These are phyloP conservation scores for Pteromalus puparum DNA, from an alignment of 1,140 invertebrate species.

Conservation along the genomic window DNA sequence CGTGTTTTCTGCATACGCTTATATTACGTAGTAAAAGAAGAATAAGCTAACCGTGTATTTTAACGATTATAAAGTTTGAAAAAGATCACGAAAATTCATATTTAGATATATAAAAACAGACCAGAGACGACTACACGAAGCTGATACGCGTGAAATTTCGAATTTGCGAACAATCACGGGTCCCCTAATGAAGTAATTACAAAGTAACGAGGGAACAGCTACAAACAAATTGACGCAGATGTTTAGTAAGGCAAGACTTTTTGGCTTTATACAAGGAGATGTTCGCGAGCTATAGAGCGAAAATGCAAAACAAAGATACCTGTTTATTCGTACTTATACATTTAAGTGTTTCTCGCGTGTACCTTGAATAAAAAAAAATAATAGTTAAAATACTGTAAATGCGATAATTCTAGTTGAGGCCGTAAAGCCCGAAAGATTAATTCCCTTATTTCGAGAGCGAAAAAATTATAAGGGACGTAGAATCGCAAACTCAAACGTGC, in stretches of 20 bases:
- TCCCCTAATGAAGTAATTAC: background rate
- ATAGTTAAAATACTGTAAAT: background rate
- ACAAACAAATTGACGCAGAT: background rate
- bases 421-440: constrained; percentile 7
- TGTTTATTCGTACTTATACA: constrained; percentile 45
- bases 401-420: constrained; percentile 16
- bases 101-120: background rate
- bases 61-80: background rate
- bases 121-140: background rate
- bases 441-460: background rate
- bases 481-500: constrained; percentile 1
- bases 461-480: background rate
- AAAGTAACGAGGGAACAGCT: constrained; percentile 17
- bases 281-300: constrained; percentile 2
- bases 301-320: constrained; percentile 45
- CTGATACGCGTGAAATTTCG: background rate
- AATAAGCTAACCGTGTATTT: constrained; percentile 18
- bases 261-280: background rate
- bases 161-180: background rate
- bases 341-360: constrained; percentile 38
- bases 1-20: constrained; percentile 62
- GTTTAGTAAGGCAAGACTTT: constrained; percentile 6
- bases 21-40: constrained; percentile 32
- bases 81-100: background rate
- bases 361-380: constrained; percentile 31